Percentiles rank a stretch among this genome's conserved stretches.
Evolutionary conservation across 2,888 invertebrate species (phyloP).

Genomic region (Noctua pronuba): DNA sequence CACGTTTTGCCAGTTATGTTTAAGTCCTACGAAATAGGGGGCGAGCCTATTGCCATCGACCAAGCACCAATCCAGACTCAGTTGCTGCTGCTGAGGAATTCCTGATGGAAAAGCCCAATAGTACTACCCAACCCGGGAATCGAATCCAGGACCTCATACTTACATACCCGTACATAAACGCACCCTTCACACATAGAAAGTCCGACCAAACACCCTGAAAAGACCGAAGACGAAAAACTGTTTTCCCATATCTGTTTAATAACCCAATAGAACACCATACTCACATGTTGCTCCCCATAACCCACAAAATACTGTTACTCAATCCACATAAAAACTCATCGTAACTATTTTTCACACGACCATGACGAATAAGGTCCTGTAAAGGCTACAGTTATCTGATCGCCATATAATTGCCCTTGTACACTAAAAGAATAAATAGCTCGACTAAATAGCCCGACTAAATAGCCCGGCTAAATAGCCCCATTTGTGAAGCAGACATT

Average conservation of each 20-base stretch:
- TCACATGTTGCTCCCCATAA: background rate
- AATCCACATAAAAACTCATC: background rate
- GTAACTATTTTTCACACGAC: slow-evolving; percentile 39
- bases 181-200: background rate
- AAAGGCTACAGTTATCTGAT: slow-evolving; percentile 29
- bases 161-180: background rate
- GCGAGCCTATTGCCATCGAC: too few species aligned
- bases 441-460: slow-evolving; percentile 29
- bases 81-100: too few species aligned
- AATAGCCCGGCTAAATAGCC: slow-evolving; percentile 28
- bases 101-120: too few species aligned
- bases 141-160: too few species aligned
- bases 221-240: background rate
- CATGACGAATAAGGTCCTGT: slow-evolving; percentile 19
- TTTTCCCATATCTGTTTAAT: background rate
- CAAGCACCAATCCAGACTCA: too few species aligned
- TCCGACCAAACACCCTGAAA: background rate
- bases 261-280: background rate
- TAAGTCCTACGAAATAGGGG: too few species aligned
- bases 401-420: slow-evolving; percentile 41
- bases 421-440: slow-evolving; percentile 44
- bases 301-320: background rate
- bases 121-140: too few species aligned
- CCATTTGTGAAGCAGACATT: slow-evolving; percentile 39
- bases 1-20: too few species aligned